A percentile compares a stretch with the other conserved stretches of the same genome.
phyloP scores from a whole-genome alignment of 2,888 invertebrate species.

The Celastrina argiolus region DNA sequence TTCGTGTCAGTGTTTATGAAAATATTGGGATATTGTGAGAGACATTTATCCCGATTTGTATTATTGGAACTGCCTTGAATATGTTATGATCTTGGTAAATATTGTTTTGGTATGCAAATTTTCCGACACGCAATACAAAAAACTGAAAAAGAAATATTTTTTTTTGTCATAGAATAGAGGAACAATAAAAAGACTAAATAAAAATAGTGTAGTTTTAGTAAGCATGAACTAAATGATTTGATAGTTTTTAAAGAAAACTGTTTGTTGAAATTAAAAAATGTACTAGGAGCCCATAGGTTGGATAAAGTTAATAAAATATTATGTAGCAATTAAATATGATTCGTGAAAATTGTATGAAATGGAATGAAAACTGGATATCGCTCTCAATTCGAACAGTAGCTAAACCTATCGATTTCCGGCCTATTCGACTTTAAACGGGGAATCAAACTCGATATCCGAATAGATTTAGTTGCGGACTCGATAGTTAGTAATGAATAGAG shows the following conservation, averaged over 20 bases:
- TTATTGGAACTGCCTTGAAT: not conserved
- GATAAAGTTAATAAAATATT: not conserved
- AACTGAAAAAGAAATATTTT: too few relatives aligned
- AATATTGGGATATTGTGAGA: not conserved
- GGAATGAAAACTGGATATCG: constrained; percentile 36
- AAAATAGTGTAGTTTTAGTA: too few relatives aligned
- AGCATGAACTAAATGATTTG: too few relatives aligned
- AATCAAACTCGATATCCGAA: constrained; percentile 72
- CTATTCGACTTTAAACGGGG: constrained; percentile 76
- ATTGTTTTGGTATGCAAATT: not conserved
- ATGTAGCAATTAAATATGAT: not conserved
- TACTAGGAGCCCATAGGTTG: too few relatives aligned
- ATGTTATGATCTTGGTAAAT: not conserved
- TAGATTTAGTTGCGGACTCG: constrained; percentile 69
- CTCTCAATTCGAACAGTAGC: constrained; percentile 63
- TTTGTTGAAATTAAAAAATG: too few relatives aligned
- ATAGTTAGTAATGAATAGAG: constrained; percentile 66
- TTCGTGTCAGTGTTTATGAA: constrained; percentile 6
- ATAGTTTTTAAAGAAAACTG: too few relatives aligned
- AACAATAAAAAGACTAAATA: too few relatives aligned
- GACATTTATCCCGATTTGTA: not conserved
- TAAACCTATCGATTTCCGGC: constrained; percentile 77
- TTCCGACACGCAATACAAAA: too few relatives aligned
- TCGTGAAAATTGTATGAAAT: constrained; percentile 27
- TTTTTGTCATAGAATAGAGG: too few relatives aligned